Evolutionary conservation across 1,140 invertebrate genomes (phyloP), one percentile per base, ranked within the genome.

Genomic region (Ylistrum balloti): DNA sequence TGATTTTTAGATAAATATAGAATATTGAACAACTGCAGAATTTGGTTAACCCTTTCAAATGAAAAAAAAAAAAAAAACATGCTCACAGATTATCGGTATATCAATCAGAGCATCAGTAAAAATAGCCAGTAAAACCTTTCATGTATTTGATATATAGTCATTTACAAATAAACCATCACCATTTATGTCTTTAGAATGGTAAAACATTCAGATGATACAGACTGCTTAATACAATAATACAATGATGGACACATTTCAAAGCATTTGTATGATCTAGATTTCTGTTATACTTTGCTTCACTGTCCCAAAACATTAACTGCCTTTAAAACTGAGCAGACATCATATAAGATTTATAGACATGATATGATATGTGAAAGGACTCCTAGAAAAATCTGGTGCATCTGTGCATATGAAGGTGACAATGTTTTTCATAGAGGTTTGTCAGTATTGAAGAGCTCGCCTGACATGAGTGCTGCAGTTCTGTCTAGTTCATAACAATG

Each of bases 301-400:
- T 74, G 56, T 74, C 56, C n/a, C n/a, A 74, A 74, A 74, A 28
- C 28, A 74, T 74, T 74, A 74, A n/a, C n/a, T n/a, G n/a, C 22
- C 22, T 74, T 28, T 74, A 28, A n/a, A 74, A 28, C 9, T 74
- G 56, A 74, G 22, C 22, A 74, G n/a, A 74, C 22, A 11, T 28
- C 56, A 74, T 17, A 74, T 28, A 11, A 28, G 5, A 28, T 74
- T 28, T 74, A 5, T n/a, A 28, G 56, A 9, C 56, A 74, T 74
- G 9, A 74, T n/a, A 74, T 11, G 5, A 74, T n/a, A 28, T 74
- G 17, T 17, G 28, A 3, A 11, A 3, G 0, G 56, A 74, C 22
- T 28, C 1, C 22, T 5, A 74, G n/a, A 74, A 74, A 74, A 74
- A n/a, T 74, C 56, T 11, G n/a, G 56, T 28, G 22, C 56, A 74